Conservation (phyloP, 2,888 invertebrate species). For the Cheilosia pagana region DNA sequence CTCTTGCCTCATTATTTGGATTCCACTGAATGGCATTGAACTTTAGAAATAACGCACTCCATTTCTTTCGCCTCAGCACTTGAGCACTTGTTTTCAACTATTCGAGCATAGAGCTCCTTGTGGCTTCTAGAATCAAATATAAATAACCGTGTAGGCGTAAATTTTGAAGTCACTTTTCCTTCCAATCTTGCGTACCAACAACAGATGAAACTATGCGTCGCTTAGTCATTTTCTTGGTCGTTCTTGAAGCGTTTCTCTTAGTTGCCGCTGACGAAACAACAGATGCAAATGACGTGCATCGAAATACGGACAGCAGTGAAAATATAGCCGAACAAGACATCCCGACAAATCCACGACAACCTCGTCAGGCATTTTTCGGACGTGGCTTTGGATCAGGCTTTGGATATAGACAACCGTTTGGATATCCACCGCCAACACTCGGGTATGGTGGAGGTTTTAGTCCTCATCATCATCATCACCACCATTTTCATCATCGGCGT, state of each 20-base stretch:
- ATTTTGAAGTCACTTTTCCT: too few species aligned
- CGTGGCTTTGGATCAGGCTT: slow-evolving; percentile 20
- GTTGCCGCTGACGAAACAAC: not conserved
- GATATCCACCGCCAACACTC: slow-evolving; percentile 7
- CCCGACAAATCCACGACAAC: slow-evolving; percentile 74
- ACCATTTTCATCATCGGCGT: not conserved
- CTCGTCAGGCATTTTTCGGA: slow-evolving; percentile 77
- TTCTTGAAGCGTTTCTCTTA: too few species aligned
- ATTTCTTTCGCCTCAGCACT: not conserved
- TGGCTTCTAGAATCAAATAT: too few species aligned
- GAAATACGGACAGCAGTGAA: not conserved
- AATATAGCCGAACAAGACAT: slow-evolving; percentile 72
- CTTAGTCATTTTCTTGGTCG: too few species aligned
- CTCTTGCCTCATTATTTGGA: not conserved
- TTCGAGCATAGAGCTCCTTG: too few species aligned
- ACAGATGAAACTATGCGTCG: too few species aligned
- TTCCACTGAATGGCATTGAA: slow-evolving; percentile 31
- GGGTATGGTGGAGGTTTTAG: not conserved
- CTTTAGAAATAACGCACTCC: not conserved
- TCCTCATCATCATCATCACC: slow-evolving; percentile 12
- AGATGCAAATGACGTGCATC: not conserved
- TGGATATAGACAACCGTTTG: slow-evolving; percentile 1
- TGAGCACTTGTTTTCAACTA: too few species aligned
- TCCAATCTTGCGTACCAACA: too few species aligned
- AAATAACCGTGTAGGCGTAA: too few species aligned